A percentile compares a stretch with the other conserved stretches of the same genome.
phyloP scores from a whole-genome alignment of 2,113 vertebrate genomes.

The Phrynocephalus versicolor region DNA sequence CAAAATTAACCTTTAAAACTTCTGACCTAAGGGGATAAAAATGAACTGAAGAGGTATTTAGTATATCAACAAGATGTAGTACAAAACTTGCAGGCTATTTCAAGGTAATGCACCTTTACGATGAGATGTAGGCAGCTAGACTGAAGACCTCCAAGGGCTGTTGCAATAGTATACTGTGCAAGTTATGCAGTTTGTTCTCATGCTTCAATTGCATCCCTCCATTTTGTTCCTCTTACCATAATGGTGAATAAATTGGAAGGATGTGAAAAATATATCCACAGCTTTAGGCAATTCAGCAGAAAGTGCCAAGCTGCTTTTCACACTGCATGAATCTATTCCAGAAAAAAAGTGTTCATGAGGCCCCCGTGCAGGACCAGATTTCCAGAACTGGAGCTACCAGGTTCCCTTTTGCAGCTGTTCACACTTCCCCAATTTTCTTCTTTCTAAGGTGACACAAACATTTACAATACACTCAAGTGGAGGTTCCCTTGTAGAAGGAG shows the following conservation, averaged over 20 bases:
- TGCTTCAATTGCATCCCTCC: rapidly evolving
- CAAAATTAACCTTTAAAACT: conserved; percentile 12
- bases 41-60: conserved; percentile 20
- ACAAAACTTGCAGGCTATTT: not conserved
- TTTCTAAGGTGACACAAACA: conserved; percentile 6
- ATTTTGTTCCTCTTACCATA: not conserved
- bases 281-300: conserved; percentile 40
- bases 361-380: not conserved
- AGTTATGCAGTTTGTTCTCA: conserved; percentile 26
- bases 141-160: not conserved
- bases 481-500: rapidly evolving
- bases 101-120: not conserved
- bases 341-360: conserved; percentile 43
- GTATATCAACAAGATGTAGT: conserved; percentile 12
- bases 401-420: conserved; percentile 17
- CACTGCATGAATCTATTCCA: conserved; percentile 14
- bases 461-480: not conserved
- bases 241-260: not conserved
- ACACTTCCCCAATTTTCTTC: not conserved
- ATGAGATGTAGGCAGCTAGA: conserved; percentile 29
- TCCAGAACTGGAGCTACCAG: not conserved
- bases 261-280: not conserved
- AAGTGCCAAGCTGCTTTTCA: not conserved
- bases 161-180: conserved; percentile 41
- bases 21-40: conserved; percentile 30